Evolutionary conservation across 2,888 invertebrate species (phyloP).

Genomic region (Blastobasis lacticolella): DNA sequence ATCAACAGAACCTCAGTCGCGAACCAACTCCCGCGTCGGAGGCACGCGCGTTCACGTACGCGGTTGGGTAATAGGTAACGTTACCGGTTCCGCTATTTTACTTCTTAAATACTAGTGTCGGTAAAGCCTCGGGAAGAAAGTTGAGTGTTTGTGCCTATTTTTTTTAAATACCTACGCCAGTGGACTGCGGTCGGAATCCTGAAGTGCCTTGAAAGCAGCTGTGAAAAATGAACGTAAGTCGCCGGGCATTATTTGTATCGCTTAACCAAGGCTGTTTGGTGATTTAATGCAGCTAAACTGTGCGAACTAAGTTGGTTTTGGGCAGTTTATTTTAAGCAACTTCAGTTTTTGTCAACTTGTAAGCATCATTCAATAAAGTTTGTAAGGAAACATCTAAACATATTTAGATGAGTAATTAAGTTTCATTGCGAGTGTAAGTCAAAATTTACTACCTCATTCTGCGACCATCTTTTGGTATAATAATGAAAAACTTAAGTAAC

Average conservation of each 20-base stretch:
- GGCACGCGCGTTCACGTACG: conserved; percentile 16
- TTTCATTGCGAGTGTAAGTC: too few relatives aligned
- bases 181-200: conserved; percentile 4
- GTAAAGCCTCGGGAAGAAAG: conserved; percentile 21
- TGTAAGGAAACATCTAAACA: too few relatives aligned
- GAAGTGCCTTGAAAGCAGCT: conserved; percentile 12
- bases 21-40: conserved; percentile 20
- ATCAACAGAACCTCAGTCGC: conserved; percentile 25
- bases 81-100: conserved; percentile 12
- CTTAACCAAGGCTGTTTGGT: conserved; percentile 3
- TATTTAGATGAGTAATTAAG: too few relatives aligned
- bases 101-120: conserved; percentile 10
- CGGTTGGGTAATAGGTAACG: conserved; percentile 3
- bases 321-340: background rate
- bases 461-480: too few relatives aligned
- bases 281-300: background rate
- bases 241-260: conserved; percentile 1
- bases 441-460: too few relatives aligned
- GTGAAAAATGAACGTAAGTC: conserved; percentile 34
- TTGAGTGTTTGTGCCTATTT: conserved; percentile 4
- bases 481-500: too few relatives aligned
- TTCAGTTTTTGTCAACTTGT: too few relatives aligned
- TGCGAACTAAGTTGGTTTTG: background rate
- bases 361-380: too few relatives aligned
- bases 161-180: conserved; percentile 5